These are phyloP conservation scores for Amiota communis DNA, from an alignment of 2,888 invertebrate species.

Conservation along the genomic window DNA sequence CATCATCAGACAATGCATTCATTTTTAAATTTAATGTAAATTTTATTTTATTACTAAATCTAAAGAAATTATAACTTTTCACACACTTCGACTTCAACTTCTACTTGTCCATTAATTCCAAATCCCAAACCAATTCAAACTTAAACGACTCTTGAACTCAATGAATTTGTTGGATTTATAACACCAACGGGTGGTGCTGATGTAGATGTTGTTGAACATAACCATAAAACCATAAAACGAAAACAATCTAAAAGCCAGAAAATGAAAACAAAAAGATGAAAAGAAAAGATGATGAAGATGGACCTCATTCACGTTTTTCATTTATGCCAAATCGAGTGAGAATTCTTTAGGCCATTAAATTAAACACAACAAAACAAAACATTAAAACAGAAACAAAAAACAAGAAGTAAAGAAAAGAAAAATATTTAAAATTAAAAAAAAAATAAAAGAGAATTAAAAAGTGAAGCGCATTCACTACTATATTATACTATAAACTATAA, in stretches of 20 bases:
- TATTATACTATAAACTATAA: neutral
- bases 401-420: neutral
- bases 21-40: neutral
- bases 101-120: neutral
- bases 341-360: slow-evolving; percentile 23
- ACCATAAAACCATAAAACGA: neutral
- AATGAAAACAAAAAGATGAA: slow-evolving; percentile 1
- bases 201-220: neutral
- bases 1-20: no score
- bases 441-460: slow-evolving; percentile 10
- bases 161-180: neutral
- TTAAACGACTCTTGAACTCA: no score
- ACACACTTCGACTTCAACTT: neutral
- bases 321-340: slow-evolving; percentile 25
- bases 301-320: slow-evolving; percentile 25
- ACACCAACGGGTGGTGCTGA: slow-evolving; percentile 8
- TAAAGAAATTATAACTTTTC: slow-evolving; percentile 20
- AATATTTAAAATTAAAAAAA: neutral
- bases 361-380: neutral
- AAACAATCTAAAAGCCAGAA: slow-evolving; percentile 4
- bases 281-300: slow-evolving; percentile 12
- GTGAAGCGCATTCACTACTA: neutral
- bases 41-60: slow-evolving; percentile 4
- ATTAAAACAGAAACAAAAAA: neutral
- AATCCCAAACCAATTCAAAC: no score